phyloP scores from a whole-genome alignment of 2,113 vertebrate genomes.

The Zapus hudsonius region DNA sequence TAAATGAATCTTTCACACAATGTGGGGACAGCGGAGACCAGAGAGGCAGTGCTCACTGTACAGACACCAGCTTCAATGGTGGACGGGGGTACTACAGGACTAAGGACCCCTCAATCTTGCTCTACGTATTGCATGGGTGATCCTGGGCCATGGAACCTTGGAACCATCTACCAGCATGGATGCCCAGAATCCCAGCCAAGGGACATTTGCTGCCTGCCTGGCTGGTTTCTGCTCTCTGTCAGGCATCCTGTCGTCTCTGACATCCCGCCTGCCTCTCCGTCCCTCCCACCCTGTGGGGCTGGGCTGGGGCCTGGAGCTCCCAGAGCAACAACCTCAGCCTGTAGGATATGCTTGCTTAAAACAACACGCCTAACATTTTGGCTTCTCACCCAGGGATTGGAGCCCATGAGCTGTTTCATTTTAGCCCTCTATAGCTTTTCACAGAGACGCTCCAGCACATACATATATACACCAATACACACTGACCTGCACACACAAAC shows the following conservation, averaged over 20 bases:
- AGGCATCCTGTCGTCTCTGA: neutral
- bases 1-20: neutral
- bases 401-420: neutral
- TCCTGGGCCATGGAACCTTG: neutral
- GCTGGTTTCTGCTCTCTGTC: neutral
- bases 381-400: neutral
- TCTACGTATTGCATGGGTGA: neutral
- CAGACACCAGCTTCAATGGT: too few species aligned
- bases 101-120: neutral
- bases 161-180: neutral
- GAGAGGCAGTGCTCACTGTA: neutral
- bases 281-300: neutral
- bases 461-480: neutral
- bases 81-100: neutral
- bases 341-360: conserved; percentile 33
- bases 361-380: neutral
- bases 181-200: neutral
- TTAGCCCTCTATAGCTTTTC: conserved; percentile 40
- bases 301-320: neutral
- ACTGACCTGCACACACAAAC: neutral
- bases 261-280: neutral
- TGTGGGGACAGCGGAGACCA: neutral
- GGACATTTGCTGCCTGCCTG: neutral
- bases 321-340: neutral
- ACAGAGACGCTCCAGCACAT: neutral